Conservation (phyloP, 2,113 vertebrate genomes). For the Platysternon megacephalum region DNA sequence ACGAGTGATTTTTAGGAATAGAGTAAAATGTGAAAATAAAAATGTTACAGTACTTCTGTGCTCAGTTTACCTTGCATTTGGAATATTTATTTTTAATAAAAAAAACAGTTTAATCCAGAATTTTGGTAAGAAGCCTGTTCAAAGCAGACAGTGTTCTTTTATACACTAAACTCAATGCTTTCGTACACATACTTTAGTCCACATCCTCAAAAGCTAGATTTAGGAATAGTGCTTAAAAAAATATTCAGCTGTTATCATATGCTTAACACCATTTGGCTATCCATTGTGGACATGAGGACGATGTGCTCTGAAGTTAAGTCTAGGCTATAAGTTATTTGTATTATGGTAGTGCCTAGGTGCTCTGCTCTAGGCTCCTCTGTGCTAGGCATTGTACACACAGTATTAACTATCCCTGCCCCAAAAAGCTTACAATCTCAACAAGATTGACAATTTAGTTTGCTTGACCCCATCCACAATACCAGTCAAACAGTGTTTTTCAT, state of each 20-base stretch:
- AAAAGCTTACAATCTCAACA: background rate
- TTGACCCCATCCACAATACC: too few species aligned
- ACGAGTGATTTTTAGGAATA: rapidly evolving
- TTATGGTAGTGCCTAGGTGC: background rate
- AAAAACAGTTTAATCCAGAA: background rate
- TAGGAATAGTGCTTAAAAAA: background rate
- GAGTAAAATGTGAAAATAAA: background rate
- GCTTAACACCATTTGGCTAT: background rate
- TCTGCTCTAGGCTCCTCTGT: background rate
- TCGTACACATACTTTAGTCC: background rate
- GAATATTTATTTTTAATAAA: background rate
- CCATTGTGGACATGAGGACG: background rate
- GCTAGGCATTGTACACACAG: background rate
- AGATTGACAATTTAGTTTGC: background rate
- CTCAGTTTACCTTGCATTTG: background rate
- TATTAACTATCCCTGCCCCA: background rate
- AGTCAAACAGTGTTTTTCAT: background rate
- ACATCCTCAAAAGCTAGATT: background rate
- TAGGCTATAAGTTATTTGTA: constrained; percentile 10
- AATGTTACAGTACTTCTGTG: background rate
- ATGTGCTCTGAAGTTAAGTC: constrained; percentile 36
- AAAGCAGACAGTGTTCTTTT: background rate
- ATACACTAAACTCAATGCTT: background rate
- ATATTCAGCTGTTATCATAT: background rate
- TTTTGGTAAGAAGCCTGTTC: background rate